Percentiles rank a stretch among this genome's conserved stretches.
phyloP scores from a whole-genome alignment of 2,888 invertebrate genomes.

The Chymomyza amoena region DNA sequence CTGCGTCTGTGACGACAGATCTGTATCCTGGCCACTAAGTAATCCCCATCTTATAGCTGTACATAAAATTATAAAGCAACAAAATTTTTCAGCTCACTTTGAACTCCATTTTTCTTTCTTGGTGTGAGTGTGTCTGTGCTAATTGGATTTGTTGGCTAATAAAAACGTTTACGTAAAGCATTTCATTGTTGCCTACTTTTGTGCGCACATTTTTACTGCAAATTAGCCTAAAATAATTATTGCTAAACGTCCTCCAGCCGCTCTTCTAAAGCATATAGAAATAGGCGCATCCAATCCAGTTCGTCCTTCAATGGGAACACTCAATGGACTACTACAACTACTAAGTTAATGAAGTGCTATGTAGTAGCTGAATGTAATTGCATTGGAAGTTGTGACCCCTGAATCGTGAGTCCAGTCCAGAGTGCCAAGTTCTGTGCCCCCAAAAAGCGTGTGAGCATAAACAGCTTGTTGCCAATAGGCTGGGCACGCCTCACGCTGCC shows the following conservation, averaged over 20 bases:
- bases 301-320: neutral
- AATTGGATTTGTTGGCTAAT: conserved; percentile 70
- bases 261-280: neutral
- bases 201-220: conserved; percentile 60
- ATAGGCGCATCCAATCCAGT: neutral
- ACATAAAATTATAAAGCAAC: neutral
- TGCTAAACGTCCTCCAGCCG: neutral
- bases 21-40: neutral
- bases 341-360: conserved; percentile 2
- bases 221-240: conserved; percentile 68
- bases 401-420: neutral
- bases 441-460: neutral
- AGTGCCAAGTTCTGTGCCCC: neutral
- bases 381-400: neutral
- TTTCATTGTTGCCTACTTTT: conserved; percentile 25
- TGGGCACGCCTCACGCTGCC: neutral
- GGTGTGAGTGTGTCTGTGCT: conserved; percentile 27
- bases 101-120: neutral
- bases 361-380: conserved; percentile 2
- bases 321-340: neutral
- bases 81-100: neutral
- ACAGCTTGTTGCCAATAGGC: neutral
- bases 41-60: too few relatives aligned
- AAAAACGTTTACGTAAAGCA: conserved; percentile 62
- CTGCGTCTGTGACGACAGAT: too few relatives aligned